Base-by-base conservation (phyloP, 1,140 invertebrate genomes). In the Muscidifurax raptorellus region DNA sequence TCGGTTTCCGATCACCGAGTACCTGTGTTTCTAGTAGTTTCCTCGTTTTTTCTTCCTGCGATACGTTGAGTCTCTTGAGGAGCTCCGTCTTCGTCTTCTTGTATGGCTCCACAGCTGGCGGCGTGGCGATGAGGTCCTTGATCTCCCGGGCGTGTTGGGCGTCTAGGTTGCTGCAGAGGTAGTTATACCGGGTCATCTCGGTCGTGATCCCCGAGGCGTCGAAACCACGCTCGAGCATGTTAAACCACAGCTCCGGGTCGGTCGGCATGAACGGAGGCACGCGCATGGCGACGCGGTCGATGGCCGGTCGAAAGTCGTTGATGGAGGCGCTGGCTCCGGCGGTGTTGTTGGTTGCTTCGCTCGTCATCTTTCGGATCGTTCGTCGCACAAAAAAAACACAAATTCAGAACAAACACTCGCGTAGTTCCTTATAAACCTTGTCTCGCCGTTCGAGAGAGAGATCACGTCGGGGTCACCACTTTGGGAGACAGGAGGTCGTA, bases 1-100 rank as follows among this genome's bases (percentile, higher is more conserved):
- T 89, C 28, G 89, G 89, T 67, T 89, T 91, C 5, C 89, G 44
- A 40, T 87, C 87, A 28, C 87, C 89, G 0, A 90, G 82, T 67
- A 89, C 87, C 66, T 91, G 89, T 15, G 86, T 85, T 64, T 88
- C 86, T 1, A 91, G 78, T 0, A 91, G 76, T 25, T 85, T 85
- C 40, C 86, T 76, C 0, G 85, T 86, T 22, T 87, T 85, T 36
- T 85, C 79, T n/a, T 89, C 88, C 25, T 88, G 76, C 0, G 88
- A 89, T 27, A 28, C 25, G 12, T 28, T 59, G 44, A 77, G 75
- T 2, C 75, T 44, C 10, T 59, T 44, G 5, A 77, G n/a, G 0
- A 77, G 22, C 12, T 52, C 52, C n/a, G 4, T 30, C 28, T 64
- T 52, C 15, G 25, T 4, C 2, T 9, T 7, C 2, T 4, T 72